Evolutionary conservation across 2,888 invertebrate genomes (phyloP), one percentile per base, ranked within the genome.

Genomic region (Acrocyrtus sp.): DNA sequence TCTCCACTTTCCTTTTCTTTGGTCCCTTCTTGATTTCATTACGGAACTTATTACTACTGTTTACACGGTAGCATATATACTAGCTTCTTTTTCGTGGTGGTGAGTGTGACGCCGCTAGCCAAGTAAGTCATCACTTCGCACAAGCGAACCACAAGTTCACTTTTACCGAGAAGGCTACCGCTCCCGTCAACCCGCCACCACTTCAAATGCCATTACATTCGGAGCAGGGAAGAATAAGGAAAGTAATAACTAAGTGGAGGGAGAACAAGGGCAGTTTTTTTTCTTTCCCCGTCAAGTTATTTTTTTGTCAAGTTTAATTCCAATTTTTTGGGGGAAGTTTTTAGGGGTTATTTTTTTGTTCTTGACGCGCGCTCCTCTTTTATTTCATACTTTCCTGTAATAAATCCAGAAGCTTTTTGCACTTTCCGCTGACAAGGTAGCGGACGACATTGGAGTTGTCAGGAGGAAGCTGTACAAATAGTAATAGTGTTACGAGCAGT

Each of bases 91-190:
- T n/a, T n/a, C n/a, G n/a, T n/a, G n/a, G n/a, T n/a, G n/a, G n/a
- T n/a, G n/a, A n/a, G n/a, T n/a, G n/a, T n/a, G n/a, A n/a, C 41
- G 54, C 73, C 73, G 56, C 66, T 62, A 62, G 62, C 73, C 66
- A 70, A 57, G 29, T 47, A 66, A 61, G 73, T 67, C 66, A 61
- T 72, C 66, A 50, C 34, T 8, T 34, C 34, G n/a, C n/a, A n/a
- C n/a, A n/a, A n/a, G n/a, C n/a, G n/a, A 34, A 12, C 34, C 34
- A 34, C 34, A 51, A 51, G 51, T 51, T 51, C 22, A 21, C 48
- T 48, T 48, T 19, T 48, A 22, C 10, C 12, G 48, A 8, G 48
- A 22, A 19, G 4, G 22, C 48, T n/a, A 45, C 45, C 17, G 17
- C 45, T 34, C 34, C 12, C 6, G 34, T 34, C 5, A 34, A 34